These are phyloP conservation scores for Dipodomys stephensi DNA, from an alignment of 2,113 vertebrate genomes.

Conservation along the genomic window DNA sequence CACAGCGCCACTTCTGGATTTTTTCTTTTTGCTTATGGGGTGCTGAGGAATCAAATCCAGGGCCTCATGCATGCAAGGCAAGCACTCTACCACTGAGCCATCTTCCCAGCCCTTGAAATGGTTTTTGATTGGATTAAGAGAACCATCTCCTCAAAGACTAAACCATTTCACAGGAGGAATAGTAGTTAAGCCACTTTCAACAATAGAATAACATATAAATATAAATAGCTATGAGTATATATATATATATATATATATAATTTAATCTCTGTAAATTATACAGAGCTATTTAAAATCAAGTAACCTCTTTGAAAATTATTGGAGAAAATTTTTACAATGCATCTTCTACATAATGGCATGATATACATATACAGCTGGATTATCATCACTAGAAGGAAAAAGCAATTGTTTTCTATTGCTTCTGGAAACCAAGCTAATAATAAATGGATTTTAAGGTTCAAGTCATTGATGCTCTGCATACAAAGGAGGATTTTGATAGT, in stretches of 20 bases:
- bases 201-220: background rate
- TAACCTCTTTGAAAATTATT: conserved; percentile 29
- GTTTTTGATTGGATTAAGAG: conserved; percentile 50
- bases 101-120: too few relatives aligned
- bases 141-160: background rate
- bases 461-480: background rate
- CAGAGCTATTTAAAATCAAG: conserved; percentile 56
- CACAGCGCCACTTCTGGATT: too few relatives aligned
- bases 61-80: too few relatives aligned
- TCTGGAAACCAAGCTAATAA: background rate
- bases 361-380: background rate
- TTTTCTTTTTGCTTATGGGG: too few relatives aligned
- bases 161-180: conserved; percentile 29
- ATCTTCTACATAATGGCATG: conserved; percentile 1
- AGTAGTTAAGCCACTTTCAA: conserved; percentile 38
- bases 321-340: conserved; percentile 24
- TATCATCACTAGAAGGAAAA: conserved; percentile 20
- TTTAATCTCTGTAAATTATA: background rate
- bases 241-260: too few relatives aligned
- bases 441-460: background rate
- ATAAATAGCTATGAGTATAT: too few relatives aligned
- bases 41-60: too few relatives aligned
- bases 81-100: too few relatives aligned
- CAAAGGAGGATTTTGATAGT: background rate
- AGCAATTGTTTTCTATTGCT: background rate